A percentile compares a stretch with the other conserved stretches of the same genome.
These are phyloP conservation scores for Pangasius macronema DNA, from an alignment of 2,797 vertebrate genomes.

Conservation along the genomic window DNA sequence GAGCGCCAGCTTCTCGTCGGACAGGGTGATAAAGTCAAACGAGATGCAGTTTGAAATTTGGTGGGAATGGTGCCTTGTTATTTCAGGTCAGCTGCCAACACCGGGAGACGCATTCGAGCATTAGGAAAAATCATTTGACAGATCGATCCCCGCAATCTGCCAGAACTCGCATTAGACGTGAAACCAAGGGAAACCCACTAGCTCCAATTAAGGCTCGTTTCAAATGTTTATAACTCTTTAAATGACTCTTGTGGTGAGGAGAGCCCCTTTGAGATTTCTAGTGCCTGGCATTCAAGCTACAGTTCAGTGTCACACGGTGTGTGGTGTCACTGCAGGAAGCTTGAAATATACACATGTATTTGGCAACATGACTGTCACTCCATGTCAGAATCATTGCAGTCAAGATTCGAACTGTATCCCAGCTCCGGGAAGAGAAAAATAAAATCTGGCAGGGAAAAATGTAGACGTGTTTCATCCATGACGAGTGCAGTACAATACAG, in stretches of 20 bases:
- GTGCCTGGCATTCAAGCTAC: conserved; percentile 1
- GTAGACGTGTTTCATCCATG: not conserved
- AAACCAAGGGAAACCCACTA: conserved; percentile 35
- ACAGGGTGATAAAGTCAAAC: conserved; percentile 49
- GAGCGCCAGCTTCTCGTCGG: conserved; percentile 42
- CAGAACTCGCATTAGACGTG: conserved; percentile 43
- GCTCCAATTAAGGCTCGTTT: conserved; percentile 52
- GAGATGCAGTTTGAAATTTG: conserved; percentile 54
- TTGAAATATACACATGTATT: conserved; percentile 9
- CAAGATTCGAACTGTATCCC: conserved; percentile 17
- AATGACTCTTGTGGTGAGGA: conserved; percentile 41
- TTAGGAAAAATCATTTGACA: conserved; percentile 23
- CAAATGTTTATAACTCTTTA: conserved; percentile 52
- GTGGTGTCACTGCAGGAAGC: conserved; percentile 18
- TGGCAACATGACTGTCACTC: conserved; percentile 12
- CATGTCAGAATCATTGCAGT: conserved; percentile 11
- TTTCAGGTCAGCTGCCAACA: conserved; percentile 46
- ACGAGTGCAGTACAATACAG: not conserved
- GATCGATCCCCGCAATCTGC: conserved; percentile 9
- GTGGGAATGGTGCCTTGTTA: conserved; percentile 49
- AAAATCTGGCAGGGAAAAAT: not conserved
- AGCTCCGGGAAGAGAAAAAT: not conserved
- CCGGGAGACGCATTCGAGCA: not conserved
- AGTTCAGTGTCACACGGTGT: not conserved
- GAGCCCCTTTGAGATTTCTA: conserved; percentile 21